These are phyloP conservation scores for Thaumetopoea pityocampa DNA, from an alignment of 1,140 invertebrate genomes.

Conservation along the genomic window DNA sequence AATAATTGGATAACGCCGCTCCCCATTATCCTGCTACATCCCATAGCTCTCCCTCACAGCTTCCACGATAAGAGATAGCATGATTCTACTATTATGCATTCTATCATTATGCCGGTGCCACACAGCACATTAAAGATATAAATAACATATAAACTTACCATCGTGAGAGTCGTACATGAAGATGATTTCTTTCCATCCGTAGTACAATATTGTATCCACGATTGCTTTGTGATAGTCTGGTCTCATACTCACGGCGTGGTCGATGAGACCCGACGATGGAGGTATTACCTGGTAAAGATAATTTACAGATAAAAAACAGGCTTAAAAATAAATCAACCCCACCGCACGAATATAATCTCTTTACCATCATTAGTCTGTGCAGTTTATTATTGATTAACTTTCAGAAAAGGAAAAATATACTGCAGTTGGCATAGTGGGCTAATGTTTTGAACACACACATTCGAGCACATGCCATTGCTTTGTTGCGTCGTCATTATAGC, in stretches of 20 bases:
- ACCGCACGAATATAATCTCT: not conserved
- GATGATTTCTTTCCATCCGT: constrained; percentile 94
- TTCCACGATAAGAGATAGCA: too few species aligned
- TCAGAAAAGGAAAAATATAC: too few species aligned
- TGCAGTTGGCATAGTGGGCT: too few species aligned
- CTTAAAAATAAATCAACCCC: not conserved
- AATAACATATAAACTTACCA: constrained; percentile 89
- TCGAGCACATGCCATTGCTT: too few species aligned
- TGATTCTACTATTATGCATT: too few species aligned
- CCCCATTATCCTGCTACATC: too few species aligned
- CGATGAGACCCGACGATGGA: constrained; percentile 88
- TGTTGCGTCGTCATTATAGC: too few species aligned
- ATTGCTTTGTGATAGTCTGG: constrained; percentile 96
- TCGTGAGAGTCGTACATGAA: constrained; percentile 97
- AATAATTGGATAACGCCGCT: too few species aligned
- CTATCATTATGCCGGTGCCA: too few species aligned
- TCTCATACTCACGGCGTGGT: constrained; percentile 94
- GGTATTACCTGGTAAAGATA: constrained; percentile 80
- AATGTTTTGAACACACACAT: too few species aligned
- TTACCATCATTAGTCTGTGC: not conserved
- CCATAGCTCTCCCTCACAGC: too few species aligned
- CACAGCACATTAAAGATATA: too few species aligned
- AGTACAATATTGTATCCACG: constrained; percentile 93
- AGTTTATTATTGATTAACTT: constrained; percentile 5
- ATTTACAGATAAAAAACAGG: not conserved